phyloP scores from a whole-genome alignment of 2,888 invertebrate species.

The Nemurella pictetii region DNA sequence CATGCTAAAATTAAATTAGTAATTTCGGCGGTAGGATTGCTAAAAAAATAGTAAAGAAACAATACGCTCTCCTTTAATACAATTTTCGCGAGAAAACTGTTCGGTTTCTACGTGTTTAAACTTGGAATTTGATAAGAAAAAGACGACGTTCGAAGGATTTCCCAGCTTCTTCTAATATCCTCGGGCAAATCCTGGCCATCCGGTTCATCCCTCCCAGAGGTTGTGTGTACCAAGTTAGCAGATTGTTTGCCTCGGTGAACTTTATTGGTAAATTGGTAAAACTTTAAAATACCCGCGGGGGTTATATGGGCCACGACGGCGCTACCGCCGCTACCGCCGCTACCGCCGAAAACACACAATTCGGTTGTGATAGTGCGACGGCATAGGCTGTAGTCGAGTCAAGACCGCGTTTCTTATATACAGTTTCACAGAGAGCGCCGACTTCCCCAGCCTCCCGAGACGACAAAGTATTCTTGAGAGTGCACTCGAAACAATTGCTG shows the following conservation, averaged over 20 bases:
- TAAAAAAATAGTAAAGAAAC: background rate
- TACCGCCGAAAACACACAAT: background rate
- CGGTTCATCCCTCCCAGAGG: background rate
- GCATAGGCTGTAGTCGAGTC: background rate
- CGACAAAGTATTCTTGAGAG: background rate
- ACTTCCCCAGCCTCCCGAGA: background rate
- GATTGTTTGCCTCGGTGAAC: background rate
- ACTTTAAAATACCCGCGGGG: conserved; percentile 1
- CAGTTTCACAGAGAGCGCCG: background rate
- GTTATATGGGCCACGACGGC: background rate
- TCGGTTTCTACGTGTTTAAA: background rate
- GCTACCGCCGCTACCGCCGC: no score
- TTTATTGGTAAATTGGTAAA: conserved; percentile 15
- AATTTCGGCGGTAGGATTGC: background rate
- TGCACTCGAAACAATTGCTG: background rate
- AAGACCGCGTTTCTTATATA: background rate
- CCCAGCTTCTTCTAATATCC: background rate
- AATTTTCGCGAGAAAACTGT: background rate
- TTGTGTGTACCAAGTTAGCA: conserved; percentile 8
- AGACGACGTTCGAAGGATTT: background rate
- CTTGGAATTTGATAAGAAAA: background rate
- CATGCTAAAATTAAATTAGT: background rate
- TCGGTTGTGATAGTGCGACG: background rate
- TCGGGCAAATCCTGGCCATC: conserved; percentile 2
- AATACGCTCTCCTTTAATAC: background rate